A percentile compares a stretch with the other conserved stretches of the same genome.
Evolutionary conservation across 2,888 invertebrate genomes (phyloP).

Genomic region (Diarsia dahlii): DNA sequence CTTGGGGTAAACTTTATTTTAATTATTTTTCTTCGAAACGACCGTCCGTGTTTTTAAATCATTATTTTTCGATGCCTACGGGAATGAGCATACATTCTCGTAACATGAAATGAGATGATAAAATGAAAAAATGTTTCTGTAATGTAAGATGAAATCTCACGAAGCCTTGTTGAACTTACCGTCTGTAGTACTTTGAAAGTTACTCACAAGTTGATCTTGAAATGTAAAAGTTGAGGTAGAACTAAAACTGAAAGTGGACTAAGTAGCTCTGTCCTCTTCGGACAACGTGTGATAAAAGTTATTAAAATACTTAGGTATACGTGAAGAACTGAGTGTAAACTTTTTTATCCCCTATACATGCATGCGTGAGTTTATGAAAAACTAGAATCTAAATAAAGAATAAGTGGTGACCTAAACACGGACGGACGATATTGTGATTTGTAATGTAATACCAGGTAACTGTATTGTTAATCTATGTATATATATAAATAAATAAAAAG

Average conservation of each 20-base stretch:
- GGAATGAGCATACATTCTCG: neutral
- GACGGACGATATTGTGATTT: neutral
- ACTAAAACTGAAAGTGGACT: too few relatives aligned
- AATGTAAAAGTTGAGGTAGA: conserved; percentile 35
- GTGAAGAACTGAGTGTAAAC: too few relatives aligned
- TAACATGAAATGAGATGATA: neutral
- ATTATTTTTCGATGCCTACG: conserved; percentile 23
- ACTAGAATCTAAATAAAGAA: too few relatives aligned
- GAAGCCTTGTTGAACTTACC: conserved; percentile 9
- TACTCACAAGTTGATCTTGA: conserved; percentile 18
- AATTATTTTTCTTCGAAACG: conserved; percentile 32
- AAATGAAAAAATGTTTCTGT: neutral
- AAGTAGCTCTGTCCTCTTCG: too few relatives aligned
- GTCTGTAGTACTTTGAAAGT: conserved; percentile 24
- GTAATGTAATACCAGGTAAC: neutral
- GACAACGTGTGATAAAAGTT: too few relatives aligned
- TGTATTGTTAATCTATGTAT: too few relatives aligned
- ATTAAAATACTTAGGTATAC: too few relatives aligned
- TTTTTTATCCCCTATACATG: too few relatives aligned
- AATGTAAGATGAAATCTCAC: conserved; percentile 2
- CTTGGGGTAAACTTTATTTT: conserved; percentile 28
- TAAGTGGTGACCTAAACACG: too few relatives aligned
- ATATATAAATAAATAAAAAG: too few relatives aligned
- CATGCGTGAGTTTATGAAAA: too few relatives aligned
- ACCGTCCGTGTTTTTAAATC: conserved; percentile 27